A percentile compares a stretch with the other conserved stretches of the same genome.
Evolutionary conservation across 2,888 invertebrate species (phyloP).

Genomic region (Brachynemurus nebulosus): DNA sequence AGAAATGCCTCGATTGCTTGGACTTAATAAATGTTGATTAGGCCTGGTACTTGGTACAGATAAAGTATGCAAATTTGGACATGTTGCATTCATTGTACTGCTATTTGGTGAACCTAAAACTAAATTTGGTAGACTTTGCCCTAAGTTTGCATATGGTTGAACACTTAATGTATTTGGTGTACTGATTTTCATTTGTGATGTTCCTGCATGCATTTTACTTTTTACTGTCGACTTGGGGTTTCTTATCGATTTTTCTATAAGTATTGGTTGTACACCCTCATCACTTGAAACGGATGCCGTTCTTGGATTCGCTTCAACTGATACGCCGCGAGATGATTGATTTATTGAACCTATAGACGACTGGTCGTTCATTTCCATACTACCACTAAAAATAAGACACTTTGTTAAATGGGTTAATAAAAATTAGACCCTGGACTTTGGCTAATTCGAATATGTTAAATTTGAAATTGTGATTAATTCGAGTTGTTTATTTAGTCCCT

Average conservation of each 20-base stretch:
- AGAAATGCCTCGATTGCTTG: constrained; percentile 57
- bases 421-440: not conserved
- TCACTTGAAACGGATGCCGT: constrained; percentile 52
- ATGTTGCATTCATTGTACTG: constrained; percentile 26
- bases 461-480: too few relatives aligned
- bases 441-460: too few relatives aligned
- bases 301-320: constrained; percentile 46
- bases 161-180: constrained; percentile 64
- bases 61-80: constrained; percentile 36
- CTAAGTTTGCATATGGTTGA: constrained; percentile 51
- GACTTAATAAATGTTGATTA: constrained; percentile 34
- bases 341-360: constrained; percentile 34
- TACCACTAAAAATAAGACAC: constrained; percentile 40
- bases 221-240: constrained; percentile 31
- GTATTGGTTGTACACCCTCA: constrained; percentile 37
- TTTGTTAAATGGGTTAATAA: too few relatives aligned
- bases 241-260: constrained; percentile 32
- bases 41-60: constrained; percentile 36
- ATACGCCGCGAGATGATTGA: constrained; percentile 36
- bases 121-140: constrained; percentile 71
- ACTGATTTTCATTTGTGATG: constrained; percentile 27
- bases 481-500: too few relatives aligned
- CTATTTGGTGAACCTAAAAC: constrained; percentile 33
- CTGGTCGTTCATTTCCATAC: constrained; percentile 50
- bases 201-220: constrained; percentile 21